Evolutionary conservation across 2,888 invertebrate species (phyloP), one percentile per base, ranked within the genome.

Genomic region (Xestobium rufovillosum): DNA sequence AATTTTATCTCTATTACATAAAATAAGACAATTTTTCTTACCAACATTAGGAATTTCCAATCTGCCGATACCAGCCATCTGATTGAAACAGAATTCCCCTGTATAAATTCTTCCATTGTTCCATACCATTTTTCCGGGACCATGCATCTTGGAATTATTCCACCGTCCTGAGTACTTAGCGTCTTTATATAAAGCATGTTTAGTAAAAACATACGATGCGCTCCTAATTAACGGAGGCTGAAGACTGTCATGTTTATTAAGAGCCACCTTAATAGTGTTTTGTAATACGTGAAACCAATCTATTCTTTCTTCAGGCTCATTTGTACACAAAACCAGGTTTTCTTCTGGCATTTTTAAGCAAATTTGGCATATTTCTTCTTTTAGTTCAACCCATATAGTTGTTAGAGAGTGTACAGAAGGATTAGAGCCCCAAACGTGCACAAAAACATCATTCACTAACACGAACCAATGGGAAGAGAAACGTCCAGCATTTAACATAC

Each of bases 111-210:
- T 78, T 1, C 87, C 86, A 65, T 89, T 87, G 1, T 75, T 70
- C 83, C 87, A 92, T 54, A 80, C 80, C 40, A 91, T 62, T 59
- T 81, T 82, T 3, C 91, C 90, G 57, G 72, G 72, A 0, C 91
- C 92, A 59, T 91, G 86, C 54, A 89, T 72, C 57, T 86, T 82
- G 0, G 86, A 89, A 56, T 80, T 80, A 41, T 78, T 62, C 91
- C 91, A 92, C 38, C 80, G 72, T 0, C 87, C 92, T 34, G 70
- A 75, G 51, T 89, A 91, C 45, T 76, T 80, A 0, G 87, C 84
- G 49, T 83, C 83, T 59, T 85, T 82, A 54, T 77, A 87, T 52
- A 75, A 72, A 1, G 72, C 61, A 57, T 75, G 78, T 59, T 83
- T 86, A 6, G 76, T 74, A 59, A 84, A 90, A 1, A 76, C 73